Evolutionary conservation across 2,797 vertebrate genomes (phyloP).

Genomic region (Halcyon smyrnensis): DNA sequence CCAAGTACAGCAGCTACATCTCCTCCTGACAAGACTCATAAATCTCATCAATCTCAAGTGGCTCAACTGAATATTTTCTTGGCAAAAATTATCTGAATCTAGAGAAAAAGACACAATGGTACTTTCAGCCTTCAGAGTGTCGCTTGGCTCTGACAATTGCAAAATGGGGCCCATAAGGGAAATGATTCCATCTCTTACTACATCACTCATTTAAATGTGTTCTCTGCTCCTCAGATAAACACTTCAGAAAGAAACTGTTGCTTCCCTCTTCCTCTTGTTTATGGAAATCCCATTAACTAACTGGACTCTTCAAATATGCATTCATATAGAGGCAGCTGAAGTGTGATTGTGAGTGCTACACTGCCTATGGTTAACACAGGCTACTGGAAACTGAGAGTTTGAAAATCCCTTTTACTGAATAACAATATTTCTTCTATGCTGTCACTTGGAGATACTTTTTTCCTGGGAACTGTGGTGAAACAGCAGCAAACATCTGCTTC

Average conservation of each 20-base stretch:
- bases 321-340: not conserved
- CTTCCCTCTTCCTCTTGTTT: not conserved
- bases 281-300: not conserved
- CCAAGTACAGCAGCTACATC: not conserved
- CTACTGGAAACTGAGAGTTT: not conserved
- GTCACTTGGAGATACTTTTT: not conserved
- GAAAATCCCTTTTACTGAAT: not conserved
- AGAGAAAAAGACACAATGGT: not conserved
- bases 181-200: not conserved
- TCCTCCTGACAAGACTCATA: not conserved
- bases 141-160: not conserved
- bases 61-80: not conserved
- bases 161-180: not conserved
- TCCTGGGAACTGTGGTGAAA: not conserved
- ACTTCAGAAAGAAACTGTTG: not conserved
- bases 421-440: not conserved
- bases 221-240: not conserved
- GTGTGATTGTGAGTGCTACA: not conserved
- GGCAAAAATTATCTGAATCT: not conserved
- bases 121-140: not conserved
- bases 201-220: not conserved
- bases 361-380: not conserved
- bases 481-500: not conserved
- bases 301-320: not conserved
- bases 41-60: constrained; percentile 56